A percentile compares a stretch with the other conserved stretches of the same genome.
Conservation (phyloP, 2,113 vertebrate species). For the Paraplagusia blochii region DNA sequence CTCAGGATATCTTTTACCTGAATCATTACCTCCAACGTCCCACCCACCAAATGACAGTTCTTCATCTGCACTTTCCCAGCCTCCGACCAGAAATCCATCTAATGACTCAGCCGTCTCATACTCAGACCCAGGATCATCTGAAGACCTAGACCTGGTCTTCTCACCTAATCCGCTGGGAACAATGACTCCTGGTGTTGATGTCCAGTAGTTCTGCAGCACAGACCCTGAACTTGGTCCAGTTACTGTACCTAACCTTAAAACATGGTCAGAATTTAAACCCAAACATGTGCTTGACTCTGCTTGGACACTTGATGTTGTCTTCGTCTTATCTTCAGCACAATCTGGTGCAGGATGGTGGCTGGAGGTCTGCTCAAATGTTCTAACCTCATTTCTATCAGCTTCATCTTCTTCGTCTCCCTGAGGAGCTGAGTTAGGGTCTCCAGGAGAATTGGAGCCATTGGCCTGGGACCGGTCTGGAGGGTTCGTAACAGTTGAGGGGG, state of each 20-base stretch:
- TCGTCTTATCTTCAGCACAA: conserved; percentile 26
- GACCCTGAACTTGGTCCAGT: neutral
- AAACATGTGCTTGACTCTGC: no score
- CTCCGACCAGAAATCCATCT: conserved; percentile 56
- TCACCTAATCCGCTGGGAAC: conserved; percentile 74
- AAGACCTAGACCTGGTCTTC: conserved; percentile 54
- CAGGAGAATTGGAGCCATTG: conserved; percentile 48
- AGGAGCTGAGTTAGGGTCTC: conserved; percentile 48
- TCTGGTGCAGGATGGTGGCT: conserved; percentile 37
- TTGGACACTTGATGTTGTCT: neutral
- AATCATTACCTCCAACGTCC: neutral
- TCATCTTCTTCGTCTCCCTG: conserved; percentile 47
- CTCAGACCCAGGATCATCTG: conserved; percentile 71
- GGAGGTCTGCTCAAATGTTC: conserved; percentile 67
- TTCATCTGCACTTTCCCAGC: conserved; percentile 64
- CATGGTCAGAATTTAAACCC: no score
- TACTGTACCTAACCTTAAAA: no score
- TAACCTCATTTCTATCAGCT: conserved; percentile 67
- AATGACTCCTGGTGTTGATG: conserved; percentile 69
- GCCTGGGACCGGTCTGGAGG: conserved; percentile 58
- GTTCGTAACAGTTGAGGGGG: conserved; percentile 45
- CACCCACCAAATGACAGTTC: conserved; percentile 32
- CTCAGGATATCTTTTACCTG: conserved; percentile 6
- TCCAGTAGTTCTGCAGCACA: conserved; percentile 37
- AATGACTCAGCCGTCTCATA: conserved; percentile 73